A percentile compares a stretch with the other conserved stretches of the same genome.
phyloP scores from a whole-genome alignment of 2,113 vertebrate genomes.

The Etheostoma cragini region DNA sequence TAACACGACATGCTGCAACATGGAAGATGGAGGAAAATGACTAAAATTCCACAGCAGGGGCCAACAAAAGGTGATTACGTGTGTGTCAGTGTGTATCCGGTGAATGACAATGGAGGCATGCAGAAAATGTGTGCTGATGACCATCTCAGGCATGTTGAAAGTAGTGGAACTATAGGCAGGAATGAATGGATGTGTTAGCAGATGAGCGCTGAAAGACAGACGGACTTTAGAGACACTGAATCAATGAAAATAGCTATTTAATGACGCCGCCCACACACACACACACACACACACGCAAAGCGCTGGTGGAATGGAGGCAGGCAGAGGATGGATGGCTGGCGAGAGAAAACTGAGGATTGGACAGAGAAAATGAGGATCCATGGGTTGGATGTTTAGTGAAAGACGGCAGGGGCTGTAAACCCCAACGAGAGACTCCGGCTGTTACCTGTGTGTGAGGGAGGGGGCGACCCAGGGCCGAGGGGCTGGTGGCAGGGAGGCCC shows the following conservation, averaged over 20 bases:
- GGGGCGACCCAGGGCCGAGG: slow-evolving; percentile 85
- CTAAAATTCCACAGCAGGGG: slow-evolving; percentile 48
- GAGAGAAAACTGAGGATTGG: not conserved
- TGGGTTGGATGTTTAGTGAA: slow-evolving; percentile 1
- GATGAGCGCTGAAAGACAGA: slow-evolving; percentile 10
- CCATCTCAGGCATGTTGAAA: slow-evolving; percentile 29
- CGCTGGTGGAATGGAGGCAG: slow-evolving; percentile 18
- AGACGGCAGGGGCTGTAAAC: not conserved
- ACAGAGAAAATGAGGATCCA: slow-evolving; percentile 32
- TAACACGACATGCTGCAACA: slow-evolving; percentile 59
- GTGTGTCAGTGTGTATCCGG: slow-evolving; percentile 14
- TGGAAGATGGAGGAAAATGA: slow-evolving; percentile 26
- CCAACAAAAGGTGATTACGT: slow-evolving; percentile 19
- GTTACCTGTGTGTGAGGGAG: slow-evolving; percentile 98
- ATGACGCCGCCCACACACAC: not conserved
- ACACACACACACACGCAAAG: not conserved
- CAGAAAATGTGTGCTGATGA: slow-evolving; percentile 14
- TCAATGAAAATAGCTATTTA: not conserved
- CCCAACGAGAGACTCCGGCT: not conserved
- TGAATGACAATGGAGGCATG: slow-evolving; percentile 57
- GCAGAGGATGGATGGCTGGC: not conserved
- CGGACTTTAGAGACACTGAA: not conserved
- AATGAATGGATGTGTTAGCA: slow-evolving; percentile 2
- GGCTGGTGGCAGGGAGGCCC: slow-evolving; percentile 92
- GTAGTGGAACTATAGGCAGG: slow-evolving; percentile 3